Base-by-base conservation (phyloP, 2,797 vertebrate species). In the Channa striata region DNA sequence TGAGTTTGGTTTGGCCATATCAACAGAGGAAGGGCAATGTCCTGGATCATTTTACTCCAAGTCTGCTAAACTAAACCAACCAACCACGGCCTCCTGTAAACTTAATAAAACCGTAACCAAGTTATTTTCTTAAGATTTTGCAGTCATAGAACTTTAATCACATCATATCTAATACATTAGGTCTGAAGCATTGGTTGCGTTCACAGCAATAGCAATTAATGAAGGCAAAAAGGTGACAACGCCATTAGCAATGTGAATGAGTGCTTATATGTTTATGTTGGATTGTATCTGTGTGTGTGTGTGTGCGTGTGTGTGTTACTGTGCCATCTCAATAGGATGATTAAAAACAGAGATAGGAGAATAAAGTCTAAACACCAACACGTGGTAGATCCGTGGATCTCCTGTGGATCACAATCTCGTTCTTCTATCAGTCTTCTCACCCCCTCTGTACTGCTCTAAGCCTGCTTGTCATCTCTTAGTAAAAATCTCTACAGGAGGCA, bases 361-460 rank as follows among this genome's bases (percentile, higher is more conserved):
- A 61, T 34, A 20, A 56, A 77, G 63, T 34, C 50, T 39, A 46
- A 52, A 66, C 60, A 70, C 57, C 77, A 69, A 39, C 59, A 53
- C 25, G 50, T 56, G 71, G 30, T 25, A 51, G 61, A 72, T 73
- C 58, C 59, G 77, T 47, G 48, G 39, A 52, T 71, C 70, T 69
- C 58, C 46, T 30, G 59, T 57, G 61, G 61, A 79, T 86, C 33
- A 73, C 59, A 78, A 48, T 68, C 17, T 33, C 46, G 19, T 49
- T 77, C 40, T 36, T 67, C 11, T 49, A 66, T 81, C 39, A 59
- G 68, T 74, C 81, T 40, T 60, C 74, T 63, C 42, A 59, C 50
- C 46, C 23, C 14, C 12, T 12, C 58, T 12, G 47, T 16, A 16
- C 54, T 16, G 13, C 73, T 20, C 21, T 20, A 17, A 72, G 47